Percentiles rank a stretch among this genome's conserved stretches.
Evolutionary conservation across 2,113 vertebrate genomes (phyloP).

Genomic region (Eira barbara): DNA sequence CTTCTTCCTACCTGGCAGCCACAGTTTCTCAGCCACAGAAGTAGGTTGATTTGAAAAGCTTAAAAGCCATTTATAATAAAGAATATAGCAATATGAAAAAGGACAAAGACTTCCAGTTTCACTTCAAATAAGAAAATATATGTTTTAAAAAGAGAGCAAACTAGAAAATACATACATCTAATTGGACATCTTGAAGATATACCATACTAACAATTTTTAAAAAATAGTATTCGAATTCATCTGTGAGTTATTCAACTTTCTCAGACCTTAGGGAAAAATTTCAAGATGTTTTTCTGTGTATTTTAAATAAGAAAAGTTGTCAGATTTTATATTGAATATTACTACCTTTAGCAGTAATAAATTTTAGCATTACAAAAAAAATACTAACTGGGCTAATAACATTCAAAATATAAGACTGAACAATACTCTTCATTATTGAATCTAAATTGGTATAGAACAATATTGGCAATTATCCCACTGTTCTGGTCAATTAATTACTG

Average conservation of each 20-base stretch:
- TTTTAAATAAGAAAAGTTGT: conserved; percentile 23
- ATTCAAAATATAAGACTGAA: conserved; percentile 34
- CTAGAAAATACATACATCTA: conserved; percentile 43
- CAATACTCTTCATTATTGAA: conserved; percentile 20
- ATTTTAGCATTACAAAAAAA: conserved; percentile 21
- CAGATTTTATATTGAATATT: conserved; percentile 31
- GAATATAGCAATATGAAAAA: conserved; percentile 62
- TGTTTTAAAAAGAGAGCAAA: background rate
- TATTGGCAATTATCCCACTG: conserved; percentile 5
- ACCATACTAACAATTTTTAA: conserved; percentile 42
- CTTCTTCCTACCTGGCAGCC: conserved; percentile 72
- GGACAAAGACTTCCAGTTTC: conserved; percentile 55
- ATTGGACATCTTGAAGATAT: conserved; percentile 48
- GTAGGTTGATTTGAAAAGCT: conserved; percentile 67
- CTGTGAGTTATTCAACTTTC: conserved; percentile 48
- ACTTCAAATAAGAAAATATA: conserved; percentile 53
- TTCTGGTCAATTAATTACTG: conserved; percentile 13
- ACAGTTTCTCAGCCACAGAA: conserved; percentile 64
- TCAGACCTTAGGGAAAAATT: conserved; percentile 15
- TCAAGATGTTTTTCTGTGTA: conserved; percentile 26
- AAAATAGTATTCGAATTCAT: conserved; percentile 24
- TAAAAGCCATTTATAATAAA: conserved; percentile 64
- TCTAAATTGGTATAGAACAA: conserved; percentile 10
- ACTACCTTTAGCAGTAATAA: conserved; percentile 8
- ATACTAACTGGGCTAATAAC: background rate